A percentile compares a stretch with the other conserved stretches of the same genome.
These are phyloP conservation scores for Gallinago nigripennis DNA, from an alignment of 2,797 vertebrate genomes.

Conservation along the genomic window DNA sequence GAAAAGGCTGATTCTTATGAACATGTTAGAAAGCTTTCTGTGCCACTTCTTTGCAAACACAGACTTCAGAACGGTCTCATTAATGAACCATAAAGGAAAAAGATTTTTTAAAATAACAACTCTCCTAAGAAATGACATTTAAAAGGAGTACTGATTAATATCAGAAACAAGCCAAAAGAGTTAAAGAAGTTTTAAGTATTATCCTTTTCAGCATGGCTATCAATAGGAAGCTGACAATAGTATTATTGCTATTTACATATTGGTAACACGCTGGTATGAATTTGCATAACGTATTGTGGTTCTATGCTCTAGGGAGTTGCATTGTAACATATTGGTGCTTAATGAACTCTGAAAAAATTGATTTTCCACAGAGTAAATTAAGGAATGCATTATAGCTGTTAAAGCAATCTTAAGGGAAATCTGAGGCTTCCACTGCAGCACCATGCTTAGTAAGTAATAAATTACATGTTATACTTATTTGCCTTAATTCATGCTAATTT, in stretches of 20 bases:
- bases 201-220: conserved; percentile 83
- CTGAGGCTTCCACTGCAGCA: conserved; percentile 94
- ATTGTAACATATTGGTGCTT: conserved; percentile 99
- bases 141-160: not conserved
- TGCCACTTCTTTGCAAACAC: conserved; percentile 9
- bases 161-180: conserved; percentile 39
- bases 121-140: conserved; percentile 10
- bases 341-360: conserved; percentile 99
- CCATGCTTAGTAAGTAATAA: conserved; percentile 99
- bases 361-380: conserved; percentile 99
- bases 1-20: not conserved
- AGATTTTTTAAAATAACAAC: not conserved
- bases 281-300: conserved; percentile 99
- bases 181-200: conserved; percentile 63
- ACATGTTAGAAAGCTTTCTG: not conserved
- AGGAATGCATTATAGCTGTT: conserved; percentile 99
- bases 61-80: conserved; percentile 37
- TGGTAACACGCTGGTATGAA: conserved; percentile 88
- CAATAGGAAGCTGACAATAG: conserved; percentile 86
- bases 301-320: conserved; percentile 92
- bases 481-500: conserved; percentile 99
- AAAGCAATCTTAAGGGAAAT: conserved; percentile 99
- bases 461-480: conserved; percentile 99
- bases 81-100: conserved; percentile 14
- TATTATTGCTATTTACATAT: conserved; percentile 98